phyloP scores from a whole-genome alignment of 1,140 invertebrate genomes.

The Ostrea denselamellosa region DNA sequence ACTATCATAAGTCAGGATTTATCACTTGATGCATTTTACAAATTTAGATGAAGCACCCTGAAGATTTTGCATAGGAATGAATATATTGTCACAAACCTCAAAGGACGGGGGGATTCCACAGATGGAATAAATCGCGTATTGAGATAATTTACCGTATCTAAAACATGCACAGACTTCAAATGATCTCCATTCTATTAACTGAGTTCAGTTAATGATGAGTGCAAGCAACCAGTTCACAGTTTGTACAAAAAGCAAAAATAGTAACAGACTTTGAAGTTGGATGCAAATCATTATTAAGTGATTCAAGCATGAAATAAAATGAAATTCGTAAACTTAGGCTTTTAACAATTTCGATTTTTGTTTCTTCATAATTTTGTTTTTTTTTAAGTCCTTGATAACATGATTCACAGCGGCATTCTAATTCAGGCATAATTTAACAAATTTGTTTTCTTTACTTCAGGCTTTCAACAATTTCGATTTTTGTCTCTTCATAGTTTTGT shows the following conservation, averaged over 20 bases:
- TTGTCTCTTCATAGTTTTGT: background rate
- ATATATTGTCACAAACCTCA: background rate
- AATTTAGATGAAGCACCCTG: background rate
- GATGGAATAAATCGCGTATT: background rate
- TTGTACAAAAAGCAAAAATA: background rate
- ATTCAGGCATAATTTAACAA: too few relatives aligned
- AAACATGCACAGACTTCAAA: background rate
- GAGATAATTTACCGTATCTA: background rate
- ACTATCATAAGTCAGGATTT: background rate
- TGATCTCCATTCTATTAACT: conserved; percentile 8
- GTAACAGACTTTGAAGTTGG: background rate
- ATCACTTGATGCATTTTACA: background rate
- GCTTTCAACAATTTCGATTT: too few relatives aligned
- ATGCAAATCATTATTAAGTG: background rate
- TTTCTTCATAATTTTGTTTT: too few relatives aligned
- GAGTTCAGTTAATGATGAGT: background rate
- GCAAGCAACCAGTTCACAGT: background rate
- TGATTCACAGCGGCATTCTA: too few relatives aligned
- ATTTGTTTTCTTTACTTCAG: too few relatives aligned
- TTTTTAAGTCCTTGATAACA: too few relatives aligned
- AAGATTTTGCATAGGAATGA: background rate
- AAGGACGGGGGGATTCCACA: background rate
- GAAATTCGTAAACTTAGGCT: too few relatives aligned
- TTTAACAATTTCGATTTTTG: too few relatives aligned
- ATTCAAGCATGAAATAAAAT: background rate